phyloP scores from a whole-genome alignment of 2,797 vertebrate species.

The Tapirus indicus region DNA sequence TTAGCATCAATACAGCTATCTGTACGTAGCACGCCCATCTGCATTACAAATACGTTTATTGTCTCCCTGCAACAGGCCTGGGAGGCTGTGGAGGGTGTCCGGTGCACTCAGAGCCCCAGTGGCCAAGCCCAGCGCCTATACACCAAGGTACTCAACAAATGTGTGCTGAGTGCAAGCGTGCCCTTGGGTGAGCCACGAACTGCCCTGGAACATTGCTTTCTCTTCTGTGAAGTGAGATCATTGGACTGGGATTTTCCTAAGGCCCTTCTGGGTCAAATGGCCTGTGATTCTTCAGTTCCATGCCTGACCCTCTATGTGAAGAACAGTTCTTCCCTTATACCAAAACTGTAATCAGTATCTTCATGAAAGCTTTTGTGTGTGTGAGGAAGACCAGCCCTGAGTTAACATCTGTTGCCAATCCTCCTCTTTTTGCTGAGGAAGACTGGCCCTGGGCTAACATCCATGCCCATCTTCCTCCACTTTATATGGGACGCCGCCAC shows the following conservation, averaged over 20 bases:
- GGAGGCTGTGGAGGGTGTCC: not conserved
- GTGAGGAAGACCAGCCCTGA: no score
- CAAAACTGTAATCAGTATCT: constrained; percentile 45
- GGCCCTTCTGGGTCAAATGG: constrained; percentile 58
- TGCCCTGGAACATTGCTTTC: not conserved
- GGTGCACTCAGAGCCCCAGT: not conserved
- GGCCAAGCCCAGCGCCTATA: not conserved
- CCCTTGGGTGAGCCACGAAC: not conserved
- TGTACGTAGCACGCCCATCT: not conserved
- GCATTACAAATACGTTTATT: not conserved
- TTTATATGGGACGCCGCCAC: no score
- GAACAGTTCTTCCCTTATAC: constrained; percentile 54
- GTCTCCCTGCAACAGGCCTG: not conserved
- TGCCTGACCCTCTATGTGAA: not conserved
- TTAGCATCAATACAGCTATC: not conserved
- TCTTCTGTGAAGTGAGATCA: constrained; percentile 39
- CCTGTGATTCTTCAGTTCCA: constrained; percentile 60
- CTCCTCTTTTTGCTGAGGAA: no score
- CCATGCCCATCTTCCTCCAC: no score
- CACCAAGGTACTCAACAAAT: not conserved
- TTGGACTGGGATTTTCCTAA: constrained; percentile 47
- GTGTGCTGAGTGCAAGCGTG: not conserved
- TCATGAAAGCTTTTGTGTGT: constrained; percentile 42
- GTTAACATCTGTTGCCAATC: no score
- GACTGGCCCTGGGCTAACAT: no score